Base-by-base conservation (phyloP, 2,113 vertebrate genomes). In the Todiramphus saurophagus region DNA sequence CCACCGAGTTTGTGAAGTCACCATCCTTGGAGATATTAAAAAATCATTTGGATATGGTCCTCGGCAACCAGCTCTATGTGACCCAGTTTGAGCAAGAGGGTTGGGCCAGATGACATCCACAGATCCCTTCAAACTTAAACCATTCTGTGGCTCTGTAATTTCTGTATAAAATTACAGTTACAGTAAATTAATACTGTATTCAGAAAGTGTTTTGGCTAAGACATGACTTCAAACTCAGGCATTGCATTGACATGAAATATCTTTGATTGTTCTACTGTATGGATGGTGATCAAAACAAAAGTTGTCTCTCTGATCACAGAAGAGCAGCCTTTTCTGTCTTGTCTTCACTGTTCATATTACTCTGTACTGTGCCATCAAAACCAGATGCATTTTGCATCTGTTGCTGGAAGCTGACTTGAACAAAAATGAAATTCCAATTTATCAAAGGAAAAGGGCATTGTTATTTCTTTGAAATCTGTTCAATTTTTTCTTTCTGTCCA, bases 371-470 rank as follows among this genome's bases (percentile, higher is more conserved):
- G 30, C 11, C 56, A 74, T 83, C 68, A 93, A 83, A 94, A 68
- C 0, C 79, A 90, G 69, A 89, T 92, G 70, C 17, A 70, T 60
- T 94, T 88, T 85, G 19, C 63, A 59, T 90, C 73, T 92, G 27
- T 44, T 93, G 5, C 21, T 64, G 30, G 56, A 75, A 92, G 39
- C 0, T 86, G 59, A 70, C 46, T 80, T 75, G 48, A 94, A 58
- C 10, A 72, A 94, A 91, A 83, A 81, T 68, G 35, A 75, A 94
- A 94, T 86, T 88, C 43, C 53, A 50, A 37, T 90, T 75, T 87
- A 87, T 88, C 78, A 93, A 77, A 96, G 51, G 41, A 89, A 94
- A 80, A 77, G 23, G 13, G 3, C 35, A 88, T 86, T 80, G 20
- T 68, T 91, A 30, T 75, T 94, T 84, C 33, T 92, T 72, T 63